phyloP scores from a whole-genome alignment of 2,888 invertebrate genomes.

The Taenaris catops region DNA sequence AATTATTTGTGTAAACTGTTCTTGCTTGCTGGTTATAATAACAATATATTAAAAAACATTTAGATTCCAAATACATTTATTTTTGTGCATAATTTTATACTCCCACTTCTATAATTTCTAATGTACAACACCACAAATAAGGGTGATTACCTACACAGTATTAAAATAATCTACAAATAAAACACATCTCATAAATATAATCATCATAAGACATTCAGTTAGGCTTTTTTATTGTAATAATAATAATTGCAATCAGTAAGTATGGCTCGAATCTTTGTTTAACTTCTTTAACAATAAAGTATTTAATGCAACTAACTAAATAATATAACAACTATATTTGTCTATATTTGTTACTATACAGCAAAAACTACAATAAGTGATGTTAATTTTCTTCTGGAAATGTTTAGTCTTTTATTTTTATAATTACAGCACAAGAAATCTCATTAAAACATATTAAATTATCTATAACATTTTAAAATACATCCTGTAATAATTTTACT shows the following conservation, averaged over 20 bases:
- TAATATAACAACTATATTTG: constrained; percentile 1
- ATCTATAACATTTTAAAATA: no score
- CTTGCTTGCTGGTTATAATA: no score
- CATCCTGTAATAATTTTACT: no score
- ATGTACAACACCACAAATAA: constrained; percentile 58
- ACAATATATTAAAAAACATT: no score
- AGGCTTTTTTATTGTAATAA: constrained; percentile 61
- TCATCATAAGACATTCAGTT: constrained; percentile 73
- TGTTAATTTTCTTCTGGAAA: neutral
- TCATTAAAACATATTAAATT: no score
- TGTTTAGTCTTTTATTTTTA: neutral
- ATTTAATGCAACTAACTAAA: constrained; percentile 1
- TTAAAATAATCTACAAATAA: constrained; percentile 43
- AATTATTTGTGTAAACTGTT: no score
- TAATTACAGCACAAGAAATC: no score
- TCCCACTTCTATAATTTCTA: constrained; percentile 59
- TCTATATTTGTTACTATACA: constrained; percentile 1
- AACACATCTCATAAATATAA: constrained; percentile 40
- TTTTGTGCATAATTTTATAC: constrained; percentile 70
- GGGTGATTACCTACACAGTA: constrained; percentile 44
- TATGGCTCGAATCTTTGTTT: constrained; percentile 67
- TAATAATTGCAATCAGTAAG: constrained; percentile 38
- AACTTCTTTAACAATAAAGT: no score
- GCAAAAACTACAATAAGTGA: constrained; percentile 2
- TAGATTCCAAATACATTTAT: constrained; percentile 68